Evolutionary conservation across 2,888 invertebrate genomes (phyloP).

Genomic region (Coleophora deauratella): DNA sequence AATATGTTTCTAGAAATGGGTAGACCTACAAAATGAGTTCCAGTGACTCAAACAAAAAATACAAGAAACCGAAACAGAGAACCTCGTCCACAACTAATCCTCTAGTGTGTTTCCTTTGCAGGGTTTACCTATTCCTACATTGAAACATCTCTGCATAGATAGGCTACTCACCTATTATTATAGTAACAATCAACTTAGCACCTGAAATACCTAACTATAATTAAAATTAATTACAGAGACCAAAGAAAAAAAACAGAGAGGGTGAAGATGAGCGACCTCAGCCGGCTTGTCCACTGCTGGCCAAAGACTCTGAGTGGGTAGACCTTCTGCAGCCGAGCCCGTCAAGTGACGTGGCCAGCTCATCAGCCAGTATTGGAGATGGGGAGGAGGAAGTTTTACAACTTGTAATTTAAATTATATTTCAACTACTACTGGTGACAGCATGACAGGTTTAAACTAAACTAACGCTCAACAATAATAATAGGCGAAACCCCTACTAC

Average conservation of each 20-base stretch:
- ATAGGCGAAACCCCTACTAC: too few species aligned
- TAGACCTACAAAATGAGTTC: constrained; percentile 36
- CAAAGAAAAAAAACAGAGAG: constrained; percentile 18
- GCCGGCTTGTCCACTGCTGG: constrained; percentile 45
- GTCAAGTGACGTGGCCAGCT: constrained; percentile 18
- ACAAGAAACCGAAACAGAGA: constrained; percentile 43
- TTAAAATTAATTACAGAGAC: constrained; percentile 26
- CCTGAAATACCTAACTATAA: too few species aligned
- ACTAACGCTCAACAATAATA: too few species aligned
- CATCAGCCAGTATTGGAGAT: constrained; percentile 20
- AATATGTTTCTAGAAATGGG: too few species aligned
- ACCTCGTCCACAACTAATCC: constrained; percentile 36
- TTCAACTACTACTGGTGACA: too few species aligned
- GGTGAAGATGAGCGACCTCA: constrained; percentile 17
- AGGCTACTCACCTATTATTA: too few species aligned
- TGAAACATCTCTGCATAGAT: too few species aligned
- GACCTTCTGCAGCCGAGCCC: constrained; percentile 36
- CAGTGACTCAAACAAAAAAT: constrained; percentile 32
- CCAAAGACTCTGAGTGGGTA: constrained; percentile 68
- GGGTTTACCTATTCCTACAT: too few species aligned
- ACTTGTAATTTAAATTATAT: constrained; percentile 37
- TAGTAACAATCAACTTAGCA: too few species aligned
- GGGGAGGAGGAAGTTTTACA: constrained; percentile 51
- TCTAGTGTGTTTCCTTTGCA: too few species aligned
- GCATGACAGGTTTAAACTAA: too few species aligned